These are phyloP conservation scores for Acanthochromis polyacanthus DNA, from an alignment of 2,113 vertebrate genomes.

Conservation along the genomic window DNA sequence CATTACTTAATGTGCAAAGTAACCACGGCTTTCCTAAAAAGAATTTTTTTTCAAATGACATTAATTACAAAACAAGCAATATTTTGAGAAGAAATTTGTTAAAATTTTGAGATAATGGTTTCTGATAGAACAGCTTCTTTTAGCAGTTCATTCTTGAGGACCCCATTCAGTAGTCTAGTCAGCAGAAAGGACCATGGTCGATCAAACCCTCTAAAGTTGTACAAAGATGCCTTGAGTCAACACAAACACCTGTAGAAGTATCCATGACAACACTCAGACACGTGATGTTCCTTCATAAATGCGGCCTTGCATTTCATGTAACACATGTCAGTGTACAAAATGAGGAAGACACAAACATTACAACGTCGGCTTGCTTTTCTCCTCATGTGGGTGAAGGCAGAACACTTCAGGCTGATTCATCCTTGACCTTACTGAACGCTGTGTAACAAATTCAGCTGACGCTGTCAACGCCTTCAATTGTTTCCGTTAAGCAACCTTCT, in stretches of 20 bases:
- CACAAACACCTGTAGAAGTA: neutral
- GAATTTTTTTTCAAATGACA: too few relatives aligned
- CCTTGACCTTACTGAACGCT: constrained; percentile 29
- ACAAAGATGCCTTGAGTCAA: neutral
- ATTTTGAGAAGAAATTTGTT: too few relatives aligned
- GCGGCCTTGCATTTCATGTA: neutral
- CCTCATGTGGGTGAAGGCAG: neutral
- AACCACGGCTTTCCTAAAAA: too few relatives aligned
- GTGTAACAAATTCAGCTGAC: constrained; percentile 5
- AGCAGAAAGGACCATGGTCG: neutral
- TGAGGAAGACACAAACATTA: neutral
- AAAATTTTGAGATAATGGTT: too few relatives aligned
- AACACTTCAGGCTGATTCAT: constrained; percentile 32
- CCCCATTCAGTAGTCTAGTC: too few relatives aligned
- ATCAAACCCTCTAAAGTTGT: neutral
- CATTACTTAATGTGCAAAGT: too few relatives aligned
- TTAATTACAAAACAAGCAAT: too few relatives aligned
- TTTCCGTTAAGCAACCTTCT: neutral
- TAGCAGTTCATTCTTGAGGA: too few relatives aligned
- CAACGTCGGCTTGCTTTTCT: neutral
- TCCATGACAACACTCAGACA: neutral
- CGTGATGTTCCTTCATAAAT: neutral
- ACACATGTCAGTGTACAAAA: neutral
- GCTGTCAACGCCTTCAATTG: constrained; percentile 1
- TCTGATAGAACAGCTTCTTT: too few relatives aligned